Percentiles rank a stretch among this genome's conserved stretches.
These are phyloP conservation scores for Noctua janthina DNA, from an alignment of 2,888 invertebrate species.

Conservation along the genomic window DNA sequence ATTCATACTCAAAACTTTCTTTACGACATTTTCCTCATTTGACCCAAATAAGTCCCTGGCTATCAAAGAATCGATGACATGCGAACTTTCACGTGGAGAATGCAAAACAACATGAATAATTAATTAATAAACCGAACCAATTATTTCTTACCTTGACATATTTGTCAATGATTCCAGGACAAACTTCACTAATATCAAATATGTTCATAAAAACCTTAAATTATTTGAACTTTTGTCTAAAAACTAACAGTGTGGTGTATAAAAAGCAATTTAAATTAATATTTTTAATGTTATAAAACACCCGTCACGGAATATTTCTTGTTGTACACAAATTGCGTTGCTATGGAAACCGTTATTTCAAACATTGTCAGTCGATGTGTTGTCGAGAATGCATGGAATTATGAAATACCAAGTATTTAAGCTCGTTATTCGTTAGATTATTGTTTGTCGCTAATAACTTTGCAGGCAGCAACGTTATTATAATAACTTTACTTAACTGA, in stretches of 20 bases:
- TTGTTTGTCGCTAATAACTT: too few relatives aligned
- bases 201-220: neutral
- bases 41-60: slow-evolving; percentile 27
- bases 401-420: neutral
- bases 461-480: too few relatives aligned
- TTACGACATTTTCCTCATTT: neutral
- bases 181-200: neutral
- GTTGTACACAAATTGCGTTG: slow-evolving; percentile 45
- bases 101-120: slow-evolving; percentile 55
- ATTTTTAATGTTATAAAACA: neutral
- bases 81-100: slow-evolving; percentile 28
- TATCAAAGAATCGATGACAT: slow-evolving; percentile 36
- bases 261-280: slow-evolving; percentile 2
- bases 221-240: neutral
- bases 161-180: slow-evolving; percentile 3
- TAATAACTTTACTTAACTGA: neutral
- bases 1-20: neutral
- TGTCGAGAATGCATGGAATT: slow-evolving; percentile 4
- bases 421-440: neutral
- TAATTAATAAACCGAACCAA: slow-evolving; percentile 33
- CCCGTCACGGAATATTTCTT: slow-evolving; percentile 9
- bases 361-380: slow-evolving; percentile 38
- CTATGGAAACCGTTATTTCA: slow-evolving; percentile 51
- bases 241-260: neutral
- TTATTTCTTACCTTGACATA: slow-evolving; percentile 75